These are phyloP conservation scores for Heliconius congener DNA, from an alignment of 1,140 invertebrate species.

Conservation along the genomic window DNA sequence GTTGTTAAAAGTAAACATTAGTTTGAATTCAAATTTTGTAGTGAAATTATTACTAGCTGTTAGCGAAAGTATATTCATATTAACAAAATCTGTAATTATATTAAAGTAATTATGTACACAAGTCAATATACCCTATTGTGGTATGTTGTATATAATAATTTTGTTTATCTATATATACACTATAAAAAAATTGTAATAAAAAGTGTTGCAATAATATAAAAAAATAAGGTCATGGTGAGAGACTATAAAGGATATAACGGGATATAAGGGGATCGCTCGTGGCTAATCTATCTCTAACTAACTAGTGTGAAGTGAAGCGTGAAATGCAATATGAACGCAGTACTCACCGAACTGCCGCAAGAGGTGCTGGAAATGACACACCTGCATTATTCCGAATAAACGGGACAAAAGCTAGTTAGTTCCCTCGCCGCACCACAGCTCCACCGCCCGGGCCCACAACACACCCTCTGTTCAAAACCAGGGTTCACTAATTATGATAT, in stretches of 20 bases:
- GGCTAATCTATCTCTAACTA: conserved; percentile 27
- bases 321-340: conserved; percentile 49
- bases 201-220: not conserved
- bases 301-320: conserved; percentile 44
- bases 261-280: conserved; percentile 23
- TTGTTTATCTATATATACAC: too few species aligned
- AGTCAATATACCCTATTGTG: not conserved
- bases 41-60: too few species aligned
- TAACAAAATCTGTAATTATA: not conserved
- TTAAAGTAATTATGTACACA: not conserved
- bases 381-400: conserved; percentile 79
- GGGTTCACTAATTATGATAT: conserved; percentile 72
- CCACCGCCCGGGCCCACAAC: conserved; percentile 60
- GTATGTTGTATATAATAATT: too few species aligned
- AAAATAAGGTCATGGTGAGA: conserved; percentile 25
- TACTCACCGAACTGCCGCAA: conserved; percentile 81
- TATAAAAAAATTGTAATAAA: not conserved
- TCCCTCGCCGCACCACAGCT: conserved; percentile 54
- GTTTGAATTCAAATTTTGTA: not conserved
- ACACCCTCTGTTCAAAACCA: conserved; percentile 78
- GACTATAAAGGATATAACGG: conserved; percentile 20
- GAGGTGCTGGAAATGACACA: conserved; percentile 82
- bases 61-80: too few species aligned
- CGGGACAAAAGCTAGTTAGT: conserved; percentile 61
- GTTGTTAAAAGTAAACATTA: not conserved